Evolutionary conservation across 2,797 vertebrate genomes (phyloP).

Genomic region (Odontamblyopus lacepedii): DNA sequence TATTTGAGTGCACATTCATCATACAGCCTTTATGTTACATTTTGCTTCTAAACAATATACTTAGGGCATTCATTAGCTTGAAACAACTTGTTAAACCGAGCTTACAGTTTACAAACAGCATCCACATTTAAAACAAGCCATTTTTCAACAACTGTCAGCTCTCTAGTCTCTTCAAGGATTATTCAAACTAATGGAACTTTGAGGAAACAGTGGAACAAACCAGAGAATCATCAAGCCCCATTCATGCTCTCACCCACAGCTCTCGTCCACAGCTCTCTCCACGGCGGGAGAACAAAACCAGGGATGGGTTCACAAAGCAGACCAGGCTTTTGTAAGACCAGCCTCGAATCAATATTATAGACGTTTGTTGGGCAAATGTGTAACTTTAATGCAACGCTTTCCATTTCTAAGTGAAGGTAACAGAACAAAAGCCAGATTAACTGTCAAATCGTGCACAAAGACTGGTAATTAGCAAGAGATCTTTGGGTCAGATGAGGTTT

Average conservation of each 20-base stretch:
- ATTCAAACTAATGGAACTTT: neutral
- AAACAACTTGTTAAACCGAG: too few species aligned
- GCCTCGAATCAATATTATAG: neutral
- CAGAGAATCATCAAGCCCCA: neutral
- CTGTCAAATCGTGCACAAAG: neutral
- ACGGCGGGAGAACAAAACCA: conserved; percentile 13
- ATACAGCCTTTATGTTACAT: neutral
- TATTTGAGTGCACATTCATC: neutral
- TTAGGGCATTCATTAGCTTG: too few species aligned
- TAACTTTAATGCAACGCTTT: neutral
- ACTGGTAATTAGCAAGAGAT: neutral
- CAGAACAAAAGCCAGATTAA: neutral
- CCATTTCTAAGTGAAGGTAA: neutral
- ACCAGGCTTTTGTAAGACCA: neutral
- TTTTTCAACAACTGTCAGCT: neutral
- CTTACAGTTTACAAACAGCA: neutral
- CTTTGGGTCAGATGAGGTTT: neutral
- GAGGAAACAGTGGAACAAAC: neutral
- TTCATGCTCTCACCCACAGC: neutral
- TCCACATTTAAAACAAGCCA: neutral
- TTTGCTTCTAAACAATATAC: neutral
- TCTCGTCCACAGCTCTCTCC: neutral
- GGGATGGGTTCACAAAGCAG: neutral
- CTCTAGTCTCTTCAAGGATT: neutral
- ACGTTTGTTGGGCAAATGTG: neutral